These are phyloP conservation scores for Hiodon tergisus DNA, from an alignment of 2,113 vertebrate species.

Conservation along the genomic window DNA sequence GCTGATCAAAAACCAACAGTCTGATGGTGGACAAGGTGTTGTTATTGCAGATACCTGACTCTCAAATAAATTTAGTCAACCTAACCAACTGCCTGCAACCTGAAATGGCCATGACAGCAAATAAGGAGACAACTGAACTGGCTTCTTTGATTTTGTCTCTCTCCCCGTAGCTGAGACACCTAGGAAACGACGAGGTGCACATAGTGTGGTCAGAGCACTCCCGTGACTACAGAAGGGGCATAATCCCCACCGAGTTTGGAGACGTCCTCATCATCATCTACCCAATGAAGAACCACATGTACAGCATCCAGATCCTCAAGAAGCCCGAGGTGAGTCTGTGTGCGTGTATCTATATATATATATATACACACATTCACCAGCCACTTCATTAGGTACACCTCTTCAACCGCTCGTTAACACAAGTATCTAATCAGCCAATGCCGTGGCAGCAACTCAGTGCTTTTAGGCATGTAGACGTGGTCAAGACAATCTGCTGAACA, in stretches of 20 bases:
- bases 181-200: conserved; percentile 98
- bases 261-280: conserved; percentile 97
- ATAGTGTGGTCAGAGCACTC: conserved; percentile 98
- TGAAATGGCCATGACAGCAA: neutral
- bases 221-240: conserved; percentile 92
- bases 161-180: conserved; percentile 78
- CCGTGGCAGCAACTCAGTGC: neutral
- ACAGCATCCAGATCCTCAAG: conserved; percentile 96
- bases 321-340: conserved; percentile 82
- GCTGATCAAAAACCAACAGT: no score
- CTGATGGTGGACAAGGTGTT: no score
- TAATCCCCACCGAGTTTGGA: conserved; percentile 98
- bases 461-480: no score
- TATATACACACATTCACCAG: no score
- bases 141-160: neutral
- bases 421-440: neutral
- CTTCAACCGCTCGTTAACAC: no score
- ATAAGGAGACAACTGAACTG: neutral
- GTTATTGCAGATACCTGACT: no score
- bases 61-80: no score
- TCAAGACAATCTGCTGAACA: no score
- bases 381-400: no score
- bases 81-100: no score
- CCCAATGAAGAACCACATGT: conserved; percentile 98
- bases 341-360: no score